phyloP scores from a whole-genome alignment of 2,797 vertebrate genomes.

The Acipenser oxyrinchus region DNA sequence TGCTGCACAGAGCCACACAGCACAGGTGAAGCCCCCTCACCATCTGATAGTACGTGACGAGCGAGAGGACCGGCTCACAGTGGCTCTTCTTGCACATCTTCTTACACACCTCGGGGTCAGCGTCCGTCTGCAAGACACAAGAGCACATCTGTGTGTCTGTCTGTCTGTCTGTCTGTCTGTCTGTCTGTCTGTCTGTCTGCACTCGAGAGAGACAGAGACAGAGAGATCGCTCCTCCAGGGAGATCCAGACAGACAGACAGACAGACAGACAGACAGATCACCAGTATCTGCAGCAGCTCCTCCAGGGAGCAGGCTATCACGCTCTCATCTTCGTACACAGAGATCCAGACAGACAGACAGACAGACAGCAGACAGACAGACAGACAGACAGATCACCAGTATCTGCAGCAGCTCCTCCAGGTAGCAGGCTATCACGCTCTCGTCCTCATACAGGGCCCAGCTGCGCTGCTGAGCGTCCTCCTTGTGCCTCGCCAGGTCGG shows the following conservation, averaged over 20 bases:
- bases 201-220: not conserved
- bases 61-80: constrained; percentile 80
- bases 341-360: not conserved
- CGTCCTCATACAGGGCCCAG: constrained; percentile 93
- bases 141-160: not conserved
- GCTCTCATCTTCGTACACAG: constrained; percentile 61
- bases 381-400: constrained; percentile 57
- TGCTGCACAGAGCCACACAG: constrained; percentile 11
- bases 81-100: constrained; percentile 87
- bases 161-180: not conserved
- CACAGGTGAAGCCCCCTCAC: constrained; percentile 49
- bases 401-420: constrained; percentile 92
- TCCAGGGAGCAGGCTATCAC: constrained; percentile 65
- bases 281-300: constrained; percentile 59
- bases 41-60: constrained; percentile 96
- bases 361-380: not conserved
- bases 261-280: constrained; percentile 17
- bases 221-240: constrained; percentile 32
- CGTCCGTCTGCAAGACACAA: constrained; percentile 75
- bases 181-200: not conserved
- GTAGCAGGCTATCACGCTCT: constrained; percentile 86
- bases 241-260: not conserved
- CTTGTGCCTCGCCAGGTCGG: constrained; percentile 79
- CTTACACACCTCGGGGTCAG: constrained; percentile 93
- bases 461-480: constrained; percentile 94